Evolutionary conservation across 2,113 vertebrate species (phyloP), one percentile per base, ranked within the genome.

Genomic region (Prionailurus bengalensis): DNA sequence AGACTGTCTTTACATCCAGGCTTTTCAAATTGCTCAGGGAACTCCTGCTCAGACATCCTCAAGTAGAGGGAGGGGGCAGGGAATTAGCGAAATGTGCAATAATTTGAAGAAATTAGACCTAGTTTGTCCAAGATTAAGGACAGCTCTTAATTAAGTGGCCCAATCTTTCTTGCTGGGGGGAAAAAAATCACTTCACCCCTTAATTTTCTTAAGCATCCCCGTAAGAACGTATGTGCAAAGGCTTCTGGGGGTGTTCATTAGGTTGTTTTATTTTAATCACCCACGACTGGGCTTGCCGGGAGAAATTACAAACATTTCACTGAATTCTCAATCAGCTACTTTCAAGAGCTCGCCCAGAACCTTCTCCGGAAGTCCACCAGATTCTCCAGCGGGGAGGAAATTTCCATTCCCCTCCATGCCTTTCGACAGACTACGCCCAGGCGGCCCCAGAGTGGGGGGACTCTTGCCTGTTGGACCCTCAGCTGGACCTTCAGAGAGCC

Each of bases 101-200:
- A 63, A 95, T 90, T 92, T 90, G 94, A 94, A 86, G 81, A 96
- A 94, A 97, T 95, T 89, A 96, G 96, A 91, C 89, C 88, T 73
- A 42, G 78, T 98, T 93, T 93, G 96, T 95, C 86, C 78, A 79
- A 90, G 95, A 95, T 97, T 95, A 95, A 96, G 85, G 66, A 73
- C 33, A 79, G 94, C 61, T 82, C 93, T 92, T 95, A 94, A 97
- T 96, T 81, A 97, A 93, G 81, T 76, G 84, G 70, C 45, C 85
- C 84, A 0, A 71, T 93, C 97, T 91, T 94, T 91, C 93, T 97
- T 93, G 80, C 95, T 92, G 80, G 84, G 65, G 87, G 9, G 4
- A 27, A 12, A 16, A 79, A 66, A 96, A 90, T 88, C 95, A 78
- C 85, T 92, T 82, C 58, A 88, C 58, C 36, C 89, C 85, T 88